Base-by-base conservation (phyloP, 2,113 vertebrate species). In the Pimephales promelas region DNA sequence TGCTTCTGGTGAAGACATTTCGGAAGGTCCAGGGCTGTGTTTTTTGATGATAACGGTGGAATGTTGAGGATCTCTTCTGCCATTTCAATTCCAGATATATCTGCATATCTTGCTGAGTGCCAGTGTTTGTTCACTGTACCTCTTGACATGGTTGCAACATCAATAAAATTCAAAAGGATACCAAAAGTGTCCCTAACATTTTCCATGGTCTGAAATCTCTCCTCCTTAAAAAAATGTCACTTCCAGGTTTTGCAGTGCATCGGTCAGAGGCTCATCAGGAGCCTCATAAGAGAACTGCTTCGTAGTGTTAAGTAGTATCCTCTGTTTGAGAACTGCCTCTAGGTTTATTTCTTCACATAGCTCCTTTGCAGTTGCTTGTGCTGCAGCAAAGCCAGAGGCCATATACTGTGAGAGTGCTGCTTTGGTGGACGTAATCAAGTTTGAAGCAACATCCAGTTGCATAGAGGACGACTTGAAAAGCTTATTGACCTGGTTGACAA, bases 1-100 rank as follows among this genome's bases (percentile, higher is more conserved):
- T 84, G 77, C 47, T 79, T 84, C 62, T 84, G 75, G n/a, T 84
- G 75, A 64, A 36, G 64, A 36, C 36, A 79, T 76, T 14, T 84
- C 36, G 43, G 34, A 70, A 43, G 66, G 18, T 68, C 18, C 31
- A 40, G 20, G 18, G 31, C 34, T 70, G 11, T 84, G 20, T 1
- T 70, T 40, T 43, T 13, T n/a, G 22, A 71, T 45, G 68, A 18
- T 72, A 26, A 45, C 6, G 36, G 22, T 72, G 68, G 36, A 72
- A 72, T 40, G 68, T 72, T 40, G 18, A n/a, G 20, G 34, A 36
- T 68, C 18, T 68, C 64, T 20, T 68, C 31, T 22, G 34, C 18
- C 64, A 70, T 43, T 9, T 45, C 0, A 11, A 47, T 71, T 45
- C 0, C 36, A 13, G 22, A 71, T 22, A 71, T 45, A 43, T 71